Conservation (phyloP, 2,113 vertebrate genomes). For the Oryzias javanicus region DNA sequence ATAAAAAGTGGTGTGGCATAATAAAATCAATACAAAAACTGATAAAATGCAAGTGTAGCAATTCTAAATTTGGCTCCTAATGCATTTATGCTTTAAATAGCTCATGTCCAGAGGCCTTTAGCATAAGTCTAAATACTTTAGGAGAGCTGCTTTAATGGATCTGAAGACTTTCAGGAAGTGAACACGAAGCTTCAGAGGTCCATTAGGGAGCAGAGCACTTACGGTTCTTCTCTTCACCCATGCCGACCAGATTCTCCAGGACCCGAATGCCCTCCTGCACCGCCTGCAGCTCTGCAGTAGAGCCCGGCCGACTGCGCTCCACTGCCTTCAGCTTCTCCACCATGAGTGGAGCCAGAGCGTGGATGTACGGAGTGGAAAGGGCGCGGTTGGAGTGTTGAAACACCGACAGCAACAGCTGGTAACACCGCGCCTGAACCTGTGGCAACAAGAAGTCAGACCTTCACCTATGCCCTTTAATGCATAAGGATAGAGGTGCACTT, state of each 20-base stretch:
- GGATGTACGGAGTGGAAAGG: constrained; percentile 94
- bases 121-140: constrained; percentile 25
- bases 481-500: neutral
- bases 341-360: constrained; percentile 88
- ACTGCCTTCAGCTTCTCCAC: constrained; percentile 95
- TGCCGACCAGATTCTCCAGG: constrained; percentile 90
- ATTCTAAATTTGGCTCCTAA: constrained; percentile 37
- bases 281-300: constrained; percentile 85
- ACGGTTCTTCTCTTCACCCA: constrained; percentile 96
- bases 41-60: constrained; percentile 13
- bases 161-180: constrained; percentile 27
- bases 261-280: constrained; percentile 95
- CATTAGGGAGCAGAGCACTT: constrained; percentile 71
- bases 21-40: constrained; percentile 20
- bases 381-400: constrained; percentile 93
- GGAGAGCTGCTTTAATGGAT: constrained; percentile 25
- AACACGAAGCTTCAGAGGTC: constrained; percentile 15
- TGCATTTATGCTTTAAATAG: constrained; percentile 8
- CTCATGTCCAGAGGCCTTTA: constrained; percentile 12
- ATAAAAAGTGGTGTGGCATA: neutral
- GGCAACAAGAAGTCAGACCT: constrained; percentile 4
- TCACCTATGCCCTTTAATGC: neutral
- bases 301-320: constrained; percentile 83
- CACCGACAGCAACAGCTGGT: constrained; percentile 94
- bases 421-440: constrained; percentile 95